Evolutionary conservation across 2,797 vertebrate species (phyloP), one percentile per base, ranked within the genome.

Genomic region (Diplodus puntazzo): DNA sequence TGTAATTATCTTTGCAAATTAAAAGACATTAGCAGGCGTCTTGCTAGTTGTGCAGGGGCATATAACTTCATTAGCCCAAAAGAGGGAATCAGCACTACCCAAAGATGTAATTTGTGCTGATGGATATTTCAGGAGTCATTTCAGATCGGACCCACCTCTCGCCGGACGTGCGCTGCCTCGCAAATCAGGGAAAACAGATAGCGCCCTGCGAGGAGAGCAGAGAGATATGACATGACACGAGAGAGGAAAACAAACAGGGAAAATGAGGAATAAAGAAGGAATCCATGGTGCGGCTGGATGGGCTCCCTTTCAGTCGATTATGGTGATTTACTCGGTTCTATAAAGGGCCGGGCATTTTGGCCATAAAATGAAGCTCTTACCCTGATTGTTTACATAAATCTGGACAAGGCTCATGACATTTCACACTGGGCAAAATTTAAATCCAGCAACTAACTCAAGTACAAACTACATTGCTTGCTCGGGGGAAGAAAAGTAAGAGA

Each of bases 1-100:
- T 92, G 89, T 93, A 95, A 95, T 95, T 94, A 94, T 94, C 92
- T 84, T 89, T 87, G 82, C 91, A 94, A 95, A 94, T 94, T 94
- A 92, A 93, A 94, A 88, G 79, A 94, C 88, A 92, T 92, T 92
- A 91, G 87, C 88, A 84, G 89, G 83, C 80, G 53, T 87, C 88
- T 91, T 80, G 68, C 82, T 91, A 88, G 87, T 87, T 89, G 82
- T 87, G 87, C 84, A 67, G 77, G 89, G 87, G 87, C 84, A 88
- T 88, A 90, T 88, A 89, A 91, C 92, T 91, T 93, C 88, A 94
- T 93, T 93, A 93, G 87, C 70, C 77, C 85, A 89, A 90, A 93
- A 90, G 79, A 87, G 81, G 78, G 81, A 92, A 92, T 91, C 89
- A 89, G 81, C 87, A 81, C 79, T 80, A 85, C 76, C 39, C 87